Base-by-base conservation (phyloP, 2,113 vertebrate species). In the Charina bottae region DNA sequence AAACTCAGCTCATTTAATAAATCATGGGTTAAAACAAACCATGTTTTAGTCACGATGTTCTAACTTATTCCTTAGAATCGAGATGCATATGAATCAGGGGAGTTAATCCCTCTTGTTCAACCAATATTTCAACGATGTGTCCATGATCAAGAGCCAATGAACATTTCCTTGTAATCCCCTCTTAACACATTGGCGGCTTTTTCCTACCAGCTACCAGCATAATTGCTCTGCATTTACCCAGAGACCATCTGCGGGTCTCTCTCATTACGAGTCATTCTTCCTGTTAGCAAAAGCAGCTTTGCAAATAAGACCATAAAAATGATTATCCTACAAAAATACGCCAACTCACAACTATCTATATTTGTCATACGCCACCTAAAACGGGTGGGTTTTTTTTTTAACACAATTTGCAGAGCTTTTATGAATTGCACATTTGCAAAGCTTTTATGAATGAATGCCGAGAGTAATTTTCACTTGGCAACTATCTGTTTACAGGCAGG, bases 251-350 rank as follows among this genome's bases (percentile, higher is more conserved):
- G 46, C 23, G 17, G 28, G 21, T 24, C 42, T 56, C 37, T 55
- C 37, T 60, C 42, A 23, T 55, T 55, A 55, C 49, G 21, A 24
- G n/a, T 37, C 53, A 24, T 58, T 28, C 89, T 83, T 83, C 89
- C 89, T 42, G 89, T 62, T 62, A 46, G 83, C 58, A 53, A 90
- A 53, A 24, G 4, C 58, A 85, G 83, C 90, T 85, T 85, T 85
- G 24, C 42, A 85, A 85, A 85, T 53, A 37, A 90, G 56, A 17
- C 56, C 17, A 49, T 19, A 90, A 90, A n/a, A 60, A 23, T 49
- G 1, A 62, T 46, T 23, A 85, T 59, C 83, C 90, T 19, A 33
- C 56, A 62, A 90, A 85, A 90, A 90, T 24, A 49, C 60, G 56
- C 56, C 46, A 62, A 59, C 83, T 83, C 83, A 15, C 42, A 62